Evolutionary conservation across 1,140 invertebrate species (phyloP), one percentile per base, ranked within the genome.

Genomic region (Drosophila fuyamai): DNA sequence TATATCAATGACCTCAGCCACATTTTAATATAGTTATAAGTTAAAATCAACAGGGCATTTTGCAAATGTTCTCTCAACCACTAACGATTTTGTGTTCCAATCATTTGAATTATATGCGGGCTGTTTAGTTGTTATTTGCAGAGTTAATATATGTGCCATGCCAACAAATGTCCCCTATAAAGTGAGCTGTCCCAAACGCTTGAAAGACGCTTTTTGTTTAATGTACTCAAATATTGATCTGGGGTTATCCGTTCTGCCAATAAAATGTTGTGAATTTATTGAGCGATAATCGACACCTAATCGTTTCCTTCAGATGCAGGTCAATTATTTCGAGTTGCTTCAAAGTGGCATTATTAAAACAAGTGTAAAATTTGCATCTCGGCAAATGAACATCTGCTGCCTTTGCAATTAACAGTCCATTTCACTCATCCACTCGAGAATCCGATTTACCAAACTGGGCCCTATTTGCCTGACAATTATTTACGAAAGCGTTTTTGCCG

Each of bases 401-500:
- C 23, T 48, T 27, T 14, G 23, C 32, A 14, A 14, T 55, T 63
- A 8, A 54, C 60, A 61, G 36, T 51, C 46, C 27, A 62, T 68
- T 54, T 68, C 61, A 29, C 47, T 66, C 12, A 65, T n/a, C 16
- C 77, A 51, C 59, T 67, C 62, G 54, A 46, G 14, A 55, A 46
- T 40, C 13, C 48, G 66, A 35, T 68, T 53, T 51, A 44, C 57
- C 23, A 43, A 18, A 46, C 54, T 48, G 55, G 54, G 75, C 27
- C 18, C 16, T 32, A 44, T 61, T 74, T 51, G 60, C 46, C 66
- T 23, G 61, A 66, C 79, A 79, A 86, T 86, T 85, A 85, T 72
- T 80, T 58, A 35, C 44, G 50, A 71, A 41, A 51, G 41, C 27
- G 32, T 23, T 47, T 48, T 56, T 67, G 56, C 61, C 68, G 43